Evolutionary conservation across 2,113 vertebrate genomes (phyloP).

Genomic region (Stegostoma tigrinum): DNA sequence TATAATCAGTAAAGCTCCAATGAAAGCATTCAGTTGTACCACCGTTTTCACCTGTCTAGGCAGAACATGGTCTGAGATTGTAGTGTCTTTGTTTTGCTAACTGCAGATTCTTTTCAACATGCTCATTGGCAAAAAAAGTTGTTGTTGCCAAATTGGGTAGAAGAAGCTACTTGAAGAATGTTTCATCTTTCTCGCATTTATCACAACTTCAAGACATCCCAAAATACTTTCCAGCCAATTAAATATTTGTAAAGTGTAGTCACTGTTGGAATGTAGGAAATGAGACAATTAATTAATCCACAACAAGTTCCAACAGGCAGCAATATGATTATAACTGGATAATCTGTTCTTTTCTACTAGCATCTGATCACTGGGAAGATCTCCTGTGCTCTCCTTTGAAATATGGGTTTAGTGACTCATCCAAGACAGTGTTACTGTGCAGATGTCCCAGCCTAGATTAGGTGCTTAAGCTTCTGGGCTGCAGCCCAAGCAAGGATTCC

Average conservation of each 20-base stretch:
- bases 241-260: not conserved
- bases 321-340: not conserved
- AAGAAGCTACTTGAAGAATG: not conserved
- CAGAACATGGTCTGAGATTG: not conserved
- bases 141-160: not conserved
- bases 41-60: not conserved
- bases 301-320: not conserved
- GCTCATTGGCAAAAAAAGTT: not conserved
- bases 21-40: not conserved
- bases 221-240: not conserved
- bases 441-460: too few relatives aligned
- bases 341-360: not conserved
- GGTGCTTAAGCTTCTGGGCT: too few relatives aligned
- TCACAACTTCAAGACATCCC: not conserved
- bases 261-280: not conserved
- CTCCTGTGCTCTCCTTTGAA: too few relatives aligned
- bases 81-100: not conserved
- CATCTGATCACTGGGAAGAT: too few relatives aligned
- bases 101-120: not conserved
- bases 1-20: not conserved
- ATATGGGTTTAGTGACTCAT: too few relatives aligned
- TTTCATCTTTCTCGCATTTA: too few relatives aligned
- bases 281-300: not conserved
- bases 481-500: too few relatives aligned
- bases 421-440: too few relatives aligned